These are phyloP conservation scores for Cyclargus thomasi DNA, from an alignment of 1,140 invertebrate genomes.

Conservation along the genomic window DNA sequence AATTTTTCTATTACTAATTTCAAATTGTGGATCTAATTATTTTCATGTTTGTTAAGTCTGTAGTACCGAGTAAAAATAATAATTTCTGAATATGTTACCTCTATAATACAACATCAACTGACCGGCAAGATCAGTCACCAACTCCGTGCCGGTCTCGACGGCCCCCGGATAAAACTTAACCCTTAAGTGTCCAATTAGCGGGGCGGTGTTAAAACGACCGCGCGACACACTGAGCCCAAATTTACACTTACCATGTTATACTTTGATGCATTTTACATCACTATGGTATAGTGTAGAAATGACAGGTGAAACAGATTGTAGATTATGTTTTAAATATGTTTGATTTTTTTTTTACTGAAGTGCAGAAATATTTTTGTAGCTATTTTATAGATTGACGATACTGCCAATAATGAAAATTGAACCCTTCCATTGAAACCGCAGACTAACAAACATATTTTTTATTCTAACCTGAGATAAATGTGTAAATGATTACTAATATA, in stretches of 20 bases:
- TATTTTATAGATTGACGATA: too few species aligned
- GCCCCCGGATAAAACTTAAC: conserved; percentile 59
- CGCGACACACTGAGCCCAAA: conserved; percentile 61
- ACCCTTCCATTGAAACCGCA: too few species aligned
- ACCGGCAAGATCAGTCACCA: conserved; percentile 27
- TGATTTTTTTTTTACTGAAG: too few species aligned
- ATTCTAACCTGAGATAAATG: too few species aligned
- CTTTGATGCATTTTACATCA: conserved; percentile 52
- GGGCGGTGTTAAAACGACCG: conserved; percentile 64
- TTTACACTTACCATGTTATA: conserved; percentile 55
- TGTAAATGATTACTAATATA: too few species aligned
- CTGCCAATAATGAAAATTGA: too few species aligned
- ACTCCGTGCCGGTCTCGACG: conserved; percentile 43
- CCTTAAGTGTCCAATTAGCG: conserved; percentile 70
- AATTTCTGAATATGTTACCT: neutral
- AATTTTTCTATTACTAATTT: too few species aligned
- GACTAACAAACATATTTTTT: too few species aligned
- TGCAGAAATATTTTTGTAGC: too few species aligned
- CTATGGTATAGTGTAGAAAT: conserved; percentile 28
- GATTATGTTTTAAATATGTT: neutral
- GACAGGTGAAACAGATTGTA: neutral
- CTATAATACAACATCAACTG: neutral
- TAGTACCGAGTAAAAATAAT: too few species aligned
- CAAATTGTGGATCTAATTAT: too few species aligned
- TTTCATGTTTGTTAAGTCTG: too few species aligned